phyloP scores from a whole-genome alignment of 2,888 invertebrate genomes.

The Mechanitis mazaeus region DNA sequence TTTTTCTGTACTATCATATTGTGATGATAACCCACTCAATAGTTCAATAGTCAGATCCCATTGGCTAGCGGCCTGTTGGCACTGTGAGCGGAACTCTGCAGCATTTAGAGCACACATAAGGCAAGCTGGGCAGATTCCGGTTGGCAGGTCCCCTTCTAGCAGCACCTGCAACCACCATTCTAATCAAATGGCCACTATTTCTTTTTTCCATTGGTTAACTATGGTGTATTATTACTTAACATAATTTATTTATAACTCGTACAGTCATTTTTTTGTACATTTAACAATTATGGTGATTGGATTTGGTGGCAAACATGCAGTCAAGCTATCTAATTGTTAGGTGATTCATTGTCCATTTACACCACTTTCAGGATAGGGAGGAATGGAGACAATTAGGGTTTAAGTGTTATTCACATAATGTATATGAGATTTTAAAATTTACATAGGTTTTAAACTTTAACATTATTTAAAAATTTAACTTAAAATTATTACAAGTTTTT shows the following conservation, averaged over 20 bases:
- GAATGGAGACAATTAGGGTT: too few relatives aligned
- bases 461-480: too few relatives aligned
- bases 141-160: conserved; percentile 52
- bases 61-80: conserved; percentile 41
- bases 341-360: too few relatives aligned
- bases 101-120: conserved; percentile 47
- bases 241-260: neutral
- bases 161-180: conserved; percentile 64
- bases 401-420: too few relatives aligned
- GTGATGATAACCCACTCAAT: conserved; percentile 39
- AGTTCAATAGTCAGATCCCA: conserved; percentile 50
- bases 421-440: too few relatives aligned
- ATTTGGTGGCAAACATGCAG: too few relatives aligned
- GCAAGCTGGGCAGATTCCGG: conserved; percentile 55
- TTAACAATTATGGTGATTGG: too few relatives aligned
- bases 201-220: neutral
- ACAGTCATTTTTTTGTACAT: too few relatives aligned
- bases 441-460: too few relatives aligned
- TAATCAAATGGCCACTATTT: conserved; percentile 53
- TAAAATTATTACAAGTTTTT: too few relatives aligned
- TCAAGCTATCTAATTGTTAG: too few relatives aligned
- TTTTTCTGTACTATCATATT: conserved; percentile 15
- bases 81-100: conserved; percentile 50
- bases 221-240: neutral
- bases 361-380: too few relatives aligned